Conservation (phyloP, 1,140 invertebrate genomes). For the Cydia strobilella region DNA sequence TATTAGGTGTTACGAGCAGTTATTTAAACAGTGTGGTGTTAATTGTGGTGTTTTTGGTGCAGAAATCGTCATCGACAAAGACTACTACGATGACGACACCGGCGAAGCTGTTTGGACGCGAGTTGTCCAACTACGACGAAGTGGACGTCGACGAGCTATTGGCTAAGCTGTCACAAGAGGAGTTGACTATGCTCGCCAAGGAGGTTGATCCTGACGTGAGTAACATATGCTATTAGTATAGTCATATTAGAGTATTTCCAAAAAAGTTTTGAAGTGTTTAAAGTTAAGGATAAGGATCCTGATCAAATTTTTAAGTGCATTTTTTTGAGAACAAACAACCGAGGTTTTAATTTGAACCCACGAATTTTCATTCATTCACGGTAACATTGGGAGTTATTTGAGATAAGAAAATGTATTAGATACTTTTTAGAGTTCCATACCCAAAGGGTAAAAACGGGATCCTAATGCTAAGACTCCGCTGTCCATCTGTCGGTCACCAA, state of each 20-base stretch:
- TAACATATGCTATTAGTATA: conserved; percentile 43
- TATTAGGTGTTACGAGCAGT: conserved; percentile 36
- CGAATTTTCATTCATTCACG: no score
- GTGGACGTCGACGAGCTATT: conserved; percentile 98
- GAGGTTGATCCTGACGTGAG: conserved; percentile 99
- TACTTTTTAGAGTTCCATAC: no score
- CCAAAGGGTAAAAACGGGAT: no score
- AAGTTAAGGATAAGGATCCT: no score
- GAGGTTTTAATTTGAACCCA: no score
- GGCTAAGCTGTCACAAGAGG: conserved; percentile 95
- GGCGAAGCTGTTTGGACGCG: conserved; percentile 94
- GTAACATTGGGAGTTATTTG: no score
- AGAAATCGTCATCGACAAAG: conserved; percentile 92
- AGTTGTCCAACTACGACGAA: conserved; percentile 96
- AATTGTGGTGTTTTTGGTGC: conserved; percentile 64
- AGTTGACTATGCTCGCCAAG: conserved; percentile 97
- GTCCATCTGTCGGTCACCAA: no score
- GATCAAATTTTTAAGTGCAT: no score
- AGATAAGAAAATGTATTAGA: no score
- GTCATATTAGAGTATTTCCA: not conserved
- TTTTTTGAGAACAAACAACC: no score
- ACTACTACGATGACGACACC: conserved; percentile 93
- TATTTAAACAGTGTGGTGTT: conserved; percentile 32
- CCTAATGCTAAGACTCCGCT: no score
- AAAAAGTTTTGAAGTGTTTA: no score